These are phyloP conservation scores for Machimus rusticus DNA, from an alignment of 2,888 invertebrate genomes.

Conservation along the genomic window DNA sequence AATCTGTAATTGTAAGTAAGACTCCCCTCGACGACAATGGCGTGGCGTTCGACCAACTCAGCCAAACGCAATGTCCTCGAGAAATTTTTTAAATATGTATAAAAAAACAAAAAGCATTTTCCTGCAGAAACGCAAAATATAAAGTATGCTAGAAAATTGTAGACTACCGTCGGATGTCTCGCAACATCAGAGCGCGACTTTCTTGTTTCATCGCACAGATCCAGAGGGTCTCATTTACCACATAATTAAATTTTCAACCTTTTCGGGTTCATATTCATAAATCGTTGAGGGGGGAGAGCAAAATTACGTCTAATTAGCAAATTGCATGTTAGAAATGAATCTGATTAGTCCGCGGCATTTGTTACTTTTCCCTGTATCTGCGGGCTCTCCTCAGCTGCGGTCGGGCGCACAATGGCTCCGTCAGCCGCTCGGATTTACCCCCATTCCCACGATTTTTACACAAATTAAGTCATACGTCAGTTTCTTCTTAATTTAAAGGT, in stretches of 20 bases:
- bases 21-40: background rate
- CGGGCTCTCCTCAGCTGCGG: background rate
- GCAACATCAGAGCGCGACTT: background rate
- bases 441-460: slow-evolving; percentile 49
- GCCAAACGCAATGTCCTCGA: background rate
- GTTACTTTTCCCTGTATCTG: background rate
- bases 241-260: slow-evolving; percentile 38
- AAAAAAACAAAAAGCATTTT: background rate
- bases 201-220: background rate
- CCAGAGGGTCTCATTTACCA: background rate
- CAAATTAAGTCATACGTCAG: slow-evolving; percentile 48
- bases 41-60: background rate
- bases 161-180: background rate
- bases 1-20: background rate
- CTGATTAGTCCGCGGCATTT: slow-evolving; percentile 39
- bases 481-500: slow-evolving; percentile 33
- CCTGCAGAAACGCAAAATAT: background rate
- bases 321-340: slow-evolving; percentile 42
- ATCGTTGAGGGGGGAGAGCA: background rate
- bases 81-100: background rate
- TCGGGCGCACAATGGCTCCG: background rate
- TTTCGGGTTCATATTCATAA: slow-evolving; percentile 30
- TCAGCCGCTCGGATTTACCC: slow-evolving; percentile 44
- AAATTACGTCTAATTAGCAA: slow-evolving; percentile 42
- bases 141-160: background rate